Conservation (phyloP, 2,797 vertebrate species). For the Chaetophractus vellerosus region DNA sequence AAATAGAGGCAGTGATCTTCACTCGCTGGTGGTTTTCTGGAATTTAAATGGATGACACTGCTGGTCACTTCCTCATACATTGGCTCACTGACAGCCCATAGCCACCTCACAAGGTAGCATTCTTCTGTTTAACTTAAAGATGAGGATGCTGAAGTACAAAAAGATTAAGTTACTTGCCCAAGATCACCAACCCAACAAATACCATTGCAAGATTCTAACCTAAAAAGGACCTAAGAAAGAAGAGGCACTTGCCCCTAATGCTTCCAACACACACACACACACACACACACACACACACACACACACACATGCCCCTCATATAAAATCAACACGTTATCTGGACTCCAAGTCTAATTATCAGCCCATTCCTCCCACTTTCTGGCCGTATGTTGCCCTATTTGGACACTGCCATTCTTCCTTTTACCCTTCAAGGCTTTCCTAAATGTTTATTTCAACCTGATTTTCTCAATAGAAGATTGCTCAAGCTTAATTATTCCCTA, state of each 20-base stretch:
- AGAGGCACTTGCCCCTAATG: background rate
- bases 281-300: too few species aligned
- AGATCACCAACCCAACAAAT: conserved; percentile 8
- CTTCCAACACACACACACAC: background rate
- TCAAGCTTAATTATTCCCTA: background rate
- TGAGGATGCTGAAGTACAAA: background rate
- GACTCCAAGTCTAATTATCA: background rate
- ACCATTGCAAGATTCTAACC: background rate
- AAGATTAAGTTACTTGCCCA: background rate
- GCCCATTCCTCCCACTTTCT: background rate
- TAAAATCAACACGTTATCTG: background rate
- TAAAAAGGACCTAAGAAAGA: background rate
- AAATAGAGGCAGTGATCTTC: background rate
- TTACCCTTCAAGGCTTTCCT: background rate
- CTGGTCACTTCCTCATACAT: background rate
- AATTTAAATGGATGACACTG: background rate
- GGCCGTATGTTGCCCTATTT: background rate
- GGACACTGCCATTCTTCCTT: background rate
- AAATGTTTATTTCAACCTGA: background rate
- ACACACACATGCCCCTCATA: background rate
- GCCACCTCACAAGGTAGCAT: background rate
- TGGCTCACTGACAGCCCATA: background rate
- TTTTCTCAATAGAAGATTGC: background rate
- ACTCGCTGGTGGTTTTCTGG: background rate
- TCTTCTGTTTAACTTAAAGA: conserved; percentile 45